phyloP scores from a whole-genome alignment of 2,888 invertebrate species.

The Agriopis leucophaearia region DNA sequence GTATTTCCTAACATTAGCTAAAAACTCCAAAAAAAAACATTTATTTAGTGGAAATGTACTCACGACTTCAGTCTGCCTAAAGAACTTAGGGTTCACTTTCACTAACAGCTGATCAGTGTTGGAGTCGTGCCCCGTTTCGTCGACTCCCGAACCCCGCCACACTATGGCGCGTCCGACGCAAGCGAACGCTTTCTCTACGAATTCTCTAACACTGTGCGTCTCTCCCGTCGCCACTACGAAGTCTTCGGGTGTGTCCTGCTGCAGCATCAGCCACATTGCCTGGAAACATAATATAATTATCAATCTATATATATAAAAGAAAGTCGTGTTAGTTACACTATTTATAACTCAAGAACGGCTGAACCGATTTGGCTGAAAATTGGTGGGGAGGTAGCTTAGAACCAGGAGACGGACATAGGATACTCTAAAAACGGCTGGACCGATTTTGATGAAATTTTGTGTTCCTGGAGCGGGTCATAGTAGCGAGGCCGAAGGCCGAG shows the following conservation, averaged over 20 bases:
- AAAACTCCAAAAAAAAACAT: not conserved
- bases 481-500: too few species aligned
- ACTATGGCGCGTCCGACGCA: slow-evolving; percentile 89
- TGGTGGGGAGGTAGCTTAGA: too few species aligned
- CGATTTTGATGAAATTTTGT: too few species aligned
- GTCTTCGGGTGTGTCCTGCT: slow-evolving; percentile 96
- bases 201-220: slow-evolving; percentile 97
- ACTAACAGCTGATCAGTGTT: slow-evolving; percentile 92
- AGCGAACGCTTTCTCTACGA: slow-evolving; percentile 96
- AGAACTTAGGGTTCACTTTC: slow-evolving; percentile 96
- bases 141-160: slow-evolving; percentile 95
- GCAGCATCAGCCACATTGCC: slow-evolving; percentile 99
- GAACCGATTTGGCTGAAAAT: too few species aligned
- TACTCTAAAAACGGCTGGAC: too few species aligned
- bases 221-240: slow-evolving; percentile 99
- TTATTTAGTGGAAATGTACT: slow-evolving; percentile 63
- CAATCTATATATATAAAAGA: too few species aligned
- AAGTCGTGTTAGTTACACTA: too few species aligned
- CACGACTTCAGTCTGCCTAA: slow-evolving; percentile 99
- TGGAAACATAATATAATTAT: slow-evolving; percentile 61
- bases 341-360: too few species aligned
- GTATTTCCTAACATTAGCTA: too few species aligned
- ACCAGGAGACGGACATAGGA: too few species aligned
- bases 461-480: too few species aligned
- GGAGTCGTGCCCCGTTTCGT: slow-evolving; percentile 91